These are phyloP conservation scores for Cynodonichthys magdalenae DNA, from an alignment of 2,797 vertebrate species.

Conservation along the genomic window DNA sequence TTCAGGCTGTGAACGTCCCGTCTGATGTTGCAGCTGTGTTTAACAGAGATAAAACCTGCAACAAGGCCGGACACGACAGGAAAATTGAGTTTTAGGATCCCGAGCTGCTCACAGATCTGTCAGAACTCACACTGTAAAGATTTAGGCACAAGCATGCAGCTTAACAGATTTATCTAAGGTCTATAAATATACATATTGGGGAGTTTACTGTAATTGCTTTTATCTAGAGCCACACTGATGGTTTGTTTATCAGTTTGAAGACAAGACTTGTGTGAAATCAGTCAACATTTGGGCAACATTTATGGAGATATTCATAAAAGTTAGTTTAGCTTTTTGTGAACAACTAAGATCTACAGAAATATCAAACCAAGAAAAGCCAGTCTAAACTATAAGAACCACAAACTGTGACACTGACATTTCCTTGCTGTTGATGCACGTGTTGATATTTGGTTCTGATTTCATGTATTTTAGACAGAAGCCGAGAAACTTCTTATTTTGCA, in stretches of 20 bases:
- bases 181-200: not conserved
- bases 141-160: constrained; percentile 38
- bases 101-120: constrained; percentile 33
- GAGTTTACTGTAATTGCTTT: constrained; percentile 36
- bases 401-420: too few species aligned
- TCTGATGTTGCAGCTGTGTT: constrained; percentile 23
- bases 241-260: constrained; percentile 48
- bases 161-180: not conserved
- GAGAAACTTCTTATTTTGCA: too few species aligned
- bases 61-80: constrained; percentile 44
- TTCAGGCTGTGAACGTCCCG: constrained; percentile 14
- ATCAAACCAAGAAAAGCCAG: not conserved
- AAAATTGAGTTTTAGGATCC: constrained; percentile 55
- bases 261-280: not conserved
- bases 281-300: not conserved
- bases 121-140: constrained; percentile 62
- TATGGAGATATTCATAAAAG: too few species aligned
- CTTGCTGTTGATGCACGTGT: not conserved
- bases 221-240: constrained; percentile 58
- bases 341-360: not conserved
- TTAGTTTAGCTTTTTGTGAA: not conserved
- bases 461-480: not conserved
- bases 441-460: not conserved
- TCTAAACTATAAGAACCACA: not conserved
- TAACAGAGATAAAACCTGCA: constrained; percentile 20